These are phyloP conservation scores for Nemapogon koenigi DNA, from an alignment of 2,888 invertebrate genomes.

Conservation along the genomic window DNA sequence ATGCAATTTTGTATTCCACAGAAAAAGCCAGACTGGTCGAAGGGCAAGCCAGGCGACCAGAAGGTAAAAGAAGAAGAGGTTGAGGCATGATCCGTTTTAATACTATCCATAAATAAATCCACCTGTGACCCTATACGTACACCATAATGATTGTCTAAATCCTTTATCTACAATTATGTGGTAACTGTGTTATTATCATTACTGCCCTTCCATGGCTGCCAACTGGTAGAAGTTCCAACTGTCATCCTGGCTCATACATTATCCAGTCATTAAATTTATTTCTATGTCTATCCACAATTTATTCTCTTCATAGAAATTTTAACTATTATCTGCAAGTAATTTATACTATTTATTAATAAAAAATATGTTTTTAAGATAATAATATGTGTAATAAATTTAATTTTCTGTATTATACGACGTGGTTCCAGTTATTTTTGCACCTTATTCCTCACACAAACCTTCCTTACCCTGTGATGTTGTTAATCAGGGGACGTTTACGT, in stretches of 20 bases:
- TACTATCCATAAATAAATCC: slow-evolving; percentile 32
- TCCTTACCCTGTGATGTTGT: slow-evolving; percentile 10
- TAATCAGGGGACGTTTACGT: slow-evolving; percentile 8
- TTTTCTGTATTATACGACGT: slow-evolving; percentile 52
- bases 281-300: slow-evolving; percentile 3
- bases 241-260: too few species aligned
- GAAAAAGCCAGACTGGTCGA: slow-evolving; percentile 96
- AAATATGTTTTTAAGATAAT: slow-evolving; percentile 53
- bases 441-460: slow-evolving; percentile 13
- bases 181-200: too few species aligned
- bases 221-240: too few species aligned
- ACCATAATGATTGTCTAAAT: slow-evolving; percentile 30
- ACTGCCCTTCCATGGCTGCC: too few species aligned
- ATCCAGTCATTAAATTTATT: slow-evolving; percentile 1
- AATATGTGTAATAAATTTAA: slow-evolving; percentile 54
- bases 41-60: slow-evolving; percentile 88
- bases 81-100: slow-evolving; percentile 75
- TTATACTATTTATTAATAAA: slow-evolving; percentile 49
- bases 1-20: slow-evolving; percentile 67
- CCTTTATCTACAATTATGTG: slow-evolving; percentile 37
- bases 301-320: slow-evolving; percentile 5
- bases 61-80: slow-evolving; percentile 84
- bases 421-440: slow-evolving; percentile 30
- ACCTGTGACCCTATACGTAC: slow-evolving; percentile 42
- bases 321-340: too few species aligned